These are phyloP conservation scores for Mythimna ferrago DNA, from an alignment of 2,888 invertebrate species.

Conservation along the genomic window DNA sequence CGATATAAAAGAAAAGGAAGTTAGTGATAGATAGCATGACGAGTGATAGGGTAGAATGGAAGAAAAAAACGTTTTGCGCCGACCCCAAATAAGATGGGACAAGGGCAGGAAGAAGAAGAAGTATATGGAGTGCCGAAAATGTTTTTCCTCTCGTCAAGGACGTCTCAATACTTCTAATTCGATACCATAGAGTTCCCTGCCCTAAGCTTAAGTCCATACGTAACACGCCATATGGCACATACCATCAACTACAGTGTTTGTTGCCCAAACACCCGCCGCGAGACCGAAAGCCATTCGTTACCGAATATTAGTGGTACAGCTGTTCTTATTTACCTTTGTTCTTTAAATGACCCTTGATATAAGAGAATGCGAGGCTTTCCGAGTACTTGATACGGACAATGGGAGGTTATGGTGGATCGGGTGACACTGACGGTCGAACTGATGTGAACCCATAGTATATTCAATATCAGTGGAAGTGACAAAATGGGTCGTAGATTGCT, in stretches of 20 bases:
- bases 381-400: constrained; percentile 22
- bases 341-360: constrained; percentile 5
- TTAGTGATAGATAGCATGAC: too few relatives aligned
- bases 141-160: neutral
- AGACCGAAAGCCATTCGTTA: constrained; percentile 30
- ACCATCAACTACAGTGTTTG: constrained; percentile 29
- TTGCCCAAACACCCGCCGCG: constrained; percentile 8
- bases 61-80: too few relatives aligned
- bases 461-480: neutral
- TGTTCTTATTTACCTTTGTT: constrained; percentile 31
- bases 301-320: constrained; percentile 16
- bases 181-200: neutral
- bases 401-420: constrained; percentile 5
- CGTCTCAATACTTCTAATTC: neutral
- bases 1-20: too few relatives aligned
- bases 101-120: too few relatives aligned
- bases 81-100: too few relatives aligned
- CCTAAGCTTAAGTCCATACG: neutral
- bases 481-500: neutral
- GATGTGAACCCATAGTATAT: constrained; percentile 1
- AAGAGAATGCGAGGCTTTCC: constrained; percentile 8
- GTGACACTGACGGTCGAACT: constrained; percentile 6
- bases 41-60: too few relatives aligned
- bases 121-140: too few relatives aligned
- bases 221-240: neutral